Base-by-base conservation (phyloP, 2,888 invertebrate genomes). In the Acheta domesticus region DNA sequence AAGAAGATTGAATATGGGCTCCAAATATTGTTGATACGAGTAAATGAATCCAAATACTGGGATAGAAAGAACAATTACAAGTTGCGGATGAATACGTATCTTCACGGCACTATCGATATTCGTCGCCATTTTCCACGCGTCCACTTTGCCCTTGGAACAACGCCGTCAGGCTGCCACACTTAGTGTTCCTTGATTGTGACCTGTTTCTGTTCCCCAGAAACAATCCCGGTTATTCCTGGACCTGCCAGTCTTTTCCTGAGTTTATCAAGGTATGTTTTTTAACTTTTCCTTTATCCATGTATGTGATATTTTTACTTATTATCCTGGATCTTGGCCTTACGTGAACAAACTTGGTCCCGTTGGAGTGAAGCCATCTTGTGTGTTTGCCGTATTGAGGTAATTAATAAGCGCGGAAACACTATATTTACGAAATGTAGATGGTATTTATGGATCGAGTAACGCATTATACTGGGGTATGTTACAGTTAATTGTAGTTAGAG, bases 191-290 rank as follows among this genome's bases (percentile, higher is more conserved):
- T 79, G 79, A 81, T 79, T 82, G 81, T 82, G 82, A 80, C 83
- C 82, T 81, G 81, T 79, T 81, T 80, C 80, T 80, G 78, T 79
- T 80, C 78, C 82, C 82, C 80, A 81, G 82, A 82, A 81, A 80
- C 78, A 80, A 81, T 81, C 79, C 81, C 80, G 80, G 80, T 75
- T 78, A 78, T 81, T 81, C 80, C 80, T 75, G 81, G 81, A 81
- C 82, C 82, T 81, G 82, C 81, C 82, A 82, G 81, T 80, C 76
- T 80, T 80, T 79, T 82, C 82, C 82, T 79, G 81, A 82, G 77
- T 81, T 78, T 78, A 81, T 81, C 76, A 82, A 82, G 82, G 82
- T 82, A 82, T 82, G 82, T 82, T 81, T 74, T 75, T 78, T 80
- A 81, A 78, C 80, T 81, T 81, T 82, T 81, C 82, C 82, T 81